Conservation (phyloP, 2,888 invertebrate species). For the Teleogryllus oceanicus region DNA sequence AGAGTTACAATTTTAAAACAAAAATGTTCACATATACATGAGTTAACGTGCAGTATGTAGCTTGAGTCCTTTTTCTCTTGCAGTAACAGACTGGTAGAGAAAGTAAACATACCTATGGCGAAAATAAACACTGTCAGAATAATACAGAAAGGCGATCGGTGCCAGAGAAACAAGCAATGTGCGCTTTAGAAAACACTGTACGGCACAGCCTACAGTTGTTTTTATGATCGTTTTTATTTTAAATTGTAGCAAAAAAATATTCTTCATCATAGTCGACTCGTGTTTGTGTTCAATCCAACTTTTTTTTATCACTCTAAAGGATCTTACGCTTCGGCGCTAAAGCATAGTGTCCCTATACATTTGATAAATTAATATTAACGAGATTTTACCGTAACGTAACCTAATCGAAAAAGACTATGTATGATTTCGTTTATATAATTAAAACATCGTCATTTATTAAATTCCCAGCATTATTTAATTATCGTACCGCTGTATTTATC, state of each 20-base stretch:
- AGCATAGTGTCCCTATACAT: neutral
- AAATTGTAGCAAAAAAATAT: neutral
- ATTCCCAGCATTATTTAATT: neutral
- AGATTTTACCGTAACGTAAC: neutral
- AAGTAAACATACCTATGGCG: too few relatives aligned
- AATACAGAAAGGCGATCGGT: too few relatives aligned
- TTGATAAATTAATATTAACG: neutral
- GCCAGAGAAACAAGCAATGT: too few relatives aligned
- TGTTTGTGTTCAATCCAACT: neutral
- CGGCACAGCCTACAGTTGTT: too few relatives aligned
- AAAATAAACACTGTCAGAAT: too few relatives aligned
- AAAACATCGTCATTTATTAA: slow-evolving; percentile 18
- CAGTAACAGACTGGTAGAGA: too few relatives aligned
- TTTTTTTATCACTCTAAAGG: neutral
- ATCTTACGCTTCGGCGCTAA: neutral
- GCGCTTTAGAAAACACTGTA: too few relatives aligned
- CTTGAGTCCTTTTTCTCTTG: too few relatives aligned
- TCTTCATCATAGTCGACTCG: neutral
- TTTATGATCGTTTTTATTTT: neutral
- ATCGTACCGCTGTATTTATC: neutral
- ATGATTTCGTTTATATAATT: neutral
- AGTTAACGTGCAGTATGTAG: too few relatives aligned
- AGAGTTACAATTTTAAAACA: too few relatives aligned
- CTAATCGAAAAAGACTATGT: neutral
- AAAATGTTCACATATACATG: too few relatives aligned